These are phyloP conservation scores for Speoplatyrhinus poulsoni DNA, from an alignment of 2,113 vertebrate genomes.

Conservation along the genomic window DNA sequence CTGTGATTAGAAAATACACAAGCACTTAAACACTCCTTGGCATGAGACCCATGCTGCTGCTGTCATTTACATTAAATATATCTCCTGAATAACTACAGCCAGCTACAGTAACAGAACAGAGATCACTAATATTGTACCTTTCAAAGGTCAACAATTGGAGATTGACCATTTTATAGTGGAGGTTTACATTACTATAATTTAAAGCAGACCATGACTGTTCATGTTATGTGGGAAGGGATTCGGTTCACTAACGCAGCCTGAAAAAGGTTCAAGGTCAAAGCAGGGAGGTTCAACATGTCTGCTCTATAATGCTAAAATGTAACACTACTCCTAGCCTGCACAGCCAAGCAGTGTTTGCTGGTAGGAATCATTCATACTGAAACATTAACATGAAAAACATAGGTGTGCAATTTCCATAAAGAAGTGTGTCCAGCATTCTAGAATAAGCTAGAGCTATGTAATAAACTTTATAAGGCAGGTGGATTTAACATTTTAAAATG, in stretches of 20 bases:
- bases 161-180: constrained; percentile 21
- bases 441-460: constrained; percentile 35
- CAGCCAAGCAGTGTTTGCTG: constrained; percentile 7
- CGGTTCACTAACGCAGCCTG: neutral
- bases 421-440: constrained; percentile 38
- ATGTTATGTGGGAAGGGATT: neutral
- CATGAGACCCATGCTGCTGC: constrained; percentile 32
- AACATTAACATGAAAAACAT: neutral
- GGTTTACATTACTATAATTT: constrained; percentile 37
- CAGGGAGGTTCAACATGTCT: neutral
- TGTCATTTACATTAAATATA: constrained; percentile 30
- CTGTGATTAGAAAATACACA: constrained; percentile 40
- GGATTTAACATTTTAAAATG: constrained; percentile 20
- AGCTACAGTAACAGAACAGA: constrained; percentile 41
- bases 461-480: constrained; percentile 60
- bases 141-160: neutral
- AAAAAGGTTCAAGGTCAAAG: constrained; percentile 8
- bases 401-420: neutral
- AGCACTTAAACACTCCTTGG: constrained; percentile 14
- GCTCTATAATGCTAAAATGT: no score
- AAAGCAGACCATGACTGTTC: constrained; percentile 10
- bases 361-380: no score
- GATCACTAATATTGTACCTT: neutral
- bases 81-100: constrained; percentile 57
- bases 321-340: neutral